phyloP scores from a whole-genome alignment of 2,888 invertebrate genomes.

The Andrena fulva region DNA sequence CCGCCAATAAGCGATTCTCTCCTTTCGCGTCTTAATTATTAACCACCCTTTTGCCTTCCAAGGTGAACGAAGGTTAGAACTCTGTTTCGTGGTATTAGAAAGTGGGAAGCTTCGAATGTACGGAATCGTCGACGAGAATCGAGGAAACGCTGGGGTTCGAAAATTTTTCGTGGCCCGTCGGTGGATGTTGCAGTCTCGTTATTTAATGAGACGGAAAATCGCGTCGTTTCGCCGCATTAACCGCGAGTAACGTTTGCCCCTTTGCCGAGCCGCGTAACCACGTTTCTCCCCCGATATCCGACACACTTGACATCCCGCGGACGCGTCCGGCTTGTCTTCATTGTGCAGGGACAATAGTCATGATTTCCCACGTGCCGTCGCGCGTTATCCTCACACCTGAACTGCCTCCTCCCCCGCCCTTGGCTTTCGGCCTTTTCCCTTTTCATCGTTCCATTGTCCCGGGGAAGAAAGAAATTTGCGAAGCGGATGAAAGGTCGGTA shows the following conservation, averaged over 20 bases:
- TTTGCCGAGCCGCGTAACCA: conserved; percentile 10
- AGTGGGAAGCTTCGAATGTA: too few species aligned
- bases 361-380: conserved; percentile 60
- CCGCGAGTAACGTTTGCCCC: not conserved
- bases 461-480: not conserved
- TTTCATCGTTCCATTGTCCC: not conserved
- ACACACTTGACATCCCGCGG: conserved; percentile 36
- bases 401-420: not conserved
- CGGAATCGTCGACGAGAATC: too few species aligned
- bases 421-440: not conserved
- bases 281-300: conserved; percentile 22
- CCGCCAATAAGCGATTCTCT: too few species aligned
- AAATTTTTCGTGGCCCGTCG: not conserved
- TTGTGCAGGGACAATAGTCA: conserved; percentile 44
- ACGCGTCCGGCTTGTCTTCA: conserved; percentile 30
- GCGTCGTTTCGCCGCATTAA: conserved; percentile 3
- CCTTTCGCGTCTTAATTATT: not conserved
- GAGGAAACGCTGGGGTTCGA: too few species aligned
- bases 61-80: not conserved
- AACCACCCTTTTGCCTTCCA: not conserved
- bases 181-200: not conserved
- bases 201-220: conserved; percentile 38
- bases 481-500: not conserved
- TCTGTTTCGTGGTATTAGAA: too few species aligned
- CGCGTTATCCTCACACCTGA: conserved; percentile 19